A percentile compares a stretch with the other conserved stretches of the same genome.
These are phyloP conservation scores for Hycleus phaleratus DNA, from an alignment of 1,140 invertebrate species.

Conservation along the genomic window DNA sequence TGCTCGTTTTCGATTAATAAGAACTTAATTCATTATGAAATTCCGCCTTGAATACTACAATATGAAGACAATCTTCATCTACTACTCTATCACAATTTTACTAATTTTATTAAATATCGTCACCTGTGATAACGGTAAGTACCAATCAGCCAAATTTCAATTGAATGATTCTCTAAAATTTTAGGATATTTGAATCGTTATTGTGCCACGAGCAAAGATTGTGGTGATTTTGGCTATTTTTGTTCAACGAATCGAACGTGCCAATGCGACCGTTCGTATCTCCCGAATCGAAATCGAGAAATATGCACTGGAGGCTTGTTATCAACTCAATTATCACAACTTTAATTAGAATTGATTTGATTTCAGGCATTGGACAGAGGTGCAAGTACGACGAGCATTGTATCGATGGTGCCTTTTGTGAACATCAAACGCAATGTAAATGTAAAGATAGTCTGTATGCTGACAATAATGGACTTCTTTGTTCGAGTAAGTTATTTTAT, in stretches of 20 bases:
- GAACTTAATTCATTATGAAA: no score
- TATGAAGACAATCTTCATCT: no score
- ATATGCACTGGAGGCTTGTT: constrained; percentile 31
- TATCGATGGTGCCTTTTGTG: constrained; percentile 32
- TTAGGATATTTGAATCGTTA: background rate
- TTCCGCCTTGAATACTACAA: no score
- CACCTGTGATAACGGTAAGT: no score
- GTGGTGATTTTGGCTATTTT: constrained; percentile 29
- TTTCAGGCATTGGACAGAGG: constrained; percentile 27
- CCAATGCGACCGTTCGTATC: constrained; percentile 24
- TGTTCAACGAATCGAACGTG: constrained; percentile 31
- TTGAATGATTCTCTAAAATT: no score
- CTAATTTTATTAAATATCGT: no score
- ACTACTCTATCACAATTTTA: no score
- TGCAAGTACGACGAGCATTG: constrained; percentile 34
- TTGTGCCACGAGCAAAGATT: constrained; percentile 20
- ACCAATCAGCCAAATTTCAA: no score
- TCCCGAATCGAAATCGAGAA: constrained; percentile 18
- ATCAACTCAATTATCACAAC: background rate
- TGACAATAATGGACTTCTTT: constrained; percentile 20
- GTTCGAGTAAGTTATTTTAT: constrained; percentile 23
- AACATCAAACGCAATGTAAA: constrained; percentile 28
- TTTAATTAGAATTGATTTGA: constrained; percentile 1
- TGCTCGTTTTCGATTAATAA: no score
- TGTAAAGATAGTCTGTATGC: constrained; percentile 27